Evolutionary conservation across 2,797 vertebrate genomes (phyloP).

Genomic region (Prionace glauca): DNA sequence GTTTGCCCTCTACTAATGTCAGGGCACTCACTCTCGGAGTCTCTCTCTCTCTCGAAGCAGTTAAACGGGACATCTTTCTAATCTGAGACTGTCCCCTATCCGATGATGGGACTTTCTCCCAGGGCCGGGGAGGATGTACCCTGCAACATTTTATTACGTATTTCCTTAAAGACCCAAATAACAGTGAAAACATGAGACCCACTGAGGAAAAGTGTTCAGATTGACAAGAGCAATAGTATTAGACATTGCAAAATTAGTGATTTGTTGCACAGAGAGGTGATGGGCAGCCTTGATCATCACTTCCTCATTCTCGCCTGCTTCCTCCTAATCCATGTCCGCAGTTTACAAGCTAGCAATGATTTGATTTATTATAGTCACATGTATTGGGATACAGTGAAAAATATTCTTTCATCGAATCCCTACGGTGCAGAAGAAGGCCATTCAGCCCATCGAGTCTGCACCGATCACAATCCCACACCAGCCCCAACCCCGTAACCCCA

Average conservation of each 20-base stretch:
- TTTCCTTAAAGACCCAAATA: neutral
- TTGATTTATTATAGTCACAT: too few species aligned
- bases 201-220: neutral
- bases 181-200: neutral
- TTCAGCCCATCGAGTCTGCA: too few species aligned
- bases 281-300: neutral
- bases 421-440: too few species aligned
- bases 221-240: neutral
- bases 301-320: too few species aligned
- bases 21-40: neutral
- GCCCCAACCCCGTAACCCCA: too few species aligned
- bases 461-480: too few species aligned
- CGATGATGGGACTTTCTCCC: neutral
- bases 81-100: neutral
- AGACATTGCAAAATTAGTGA: neutral
- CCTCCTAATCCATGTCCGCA: too few species aligned
- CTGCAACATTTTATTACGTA: neutral
- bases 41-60: neutral
- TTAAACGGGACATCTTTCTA: neutral
- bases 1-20: neutral
- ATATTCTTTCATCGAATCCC: too few species aligned
- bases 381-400: too few species aligned
- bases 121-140: neutral
- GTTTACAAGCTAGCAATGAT: too few species aligned
- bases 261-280: neutral